phyloP scores from a whole-genome alignment of 92 coral and sea anemone genomes.

The Montipora capitata region DNA sequence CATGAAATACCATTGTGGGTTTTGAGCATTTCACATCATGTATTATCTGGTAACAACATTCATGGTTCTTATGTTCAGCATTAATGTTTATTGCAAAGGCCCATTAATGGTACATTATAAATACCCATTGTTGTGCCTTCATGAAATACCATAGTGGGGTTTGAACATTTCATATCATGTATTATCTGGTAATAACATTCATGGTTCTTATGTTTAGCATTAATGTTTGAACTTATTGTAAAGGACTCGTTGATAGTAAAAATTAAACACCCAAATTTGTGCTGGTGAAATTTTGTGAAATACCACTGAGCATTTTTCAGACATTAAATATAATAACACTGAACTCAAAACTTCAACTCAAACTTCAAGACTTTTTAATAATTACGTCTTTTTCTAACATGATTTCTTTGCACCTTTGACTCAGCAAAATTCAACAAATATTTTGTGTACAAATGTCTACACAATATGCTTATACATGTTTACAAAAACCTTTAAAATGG shows the following conservation, averaged over 20 bases:
- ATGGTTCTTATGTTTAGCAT: background rate
- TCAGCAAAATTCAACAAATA: too few relatives aligned
- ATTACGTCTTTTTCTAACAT: too few relatives aligned
- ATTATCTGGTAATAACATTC: background rate
- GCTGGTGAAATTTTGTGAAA: too few relatives aligned
- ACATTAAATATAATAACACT: too few relatives aligned
- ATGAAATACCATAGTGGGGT: background rate
- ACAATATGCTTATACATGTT: too few relatives aligned
- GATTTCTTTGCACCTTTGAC: too few relatives aligned
- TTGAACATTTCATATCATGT: background rate
- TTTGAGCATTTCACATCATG: constrained; percentile 2
- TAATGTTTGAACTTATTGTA: background rate
- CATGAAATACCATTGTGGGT: background rate
- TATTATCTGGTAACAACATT: background rate
- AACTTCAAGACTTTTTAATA: too few relatives aligned
- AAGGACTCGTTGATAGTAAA: background rate
- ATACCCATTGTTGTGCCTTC: background rate
- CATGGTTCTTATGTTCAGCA: background rate
- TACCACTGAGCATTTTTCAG: too few relatives aligned
- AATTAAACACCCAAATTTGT: too few relatives aligned
- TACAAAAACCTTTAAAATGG: too few relatives aligned
- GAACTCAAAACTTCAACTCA: too few relatives aligned
- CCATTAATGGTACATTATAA: background rate
- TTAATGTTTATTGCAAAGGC: background rate
- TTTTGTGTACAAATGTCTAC: too few relatives aligned